Base-by-base conservation (phyloP, 2,888 invertebrate species). In the Leistus spinibarbis region DNA sequence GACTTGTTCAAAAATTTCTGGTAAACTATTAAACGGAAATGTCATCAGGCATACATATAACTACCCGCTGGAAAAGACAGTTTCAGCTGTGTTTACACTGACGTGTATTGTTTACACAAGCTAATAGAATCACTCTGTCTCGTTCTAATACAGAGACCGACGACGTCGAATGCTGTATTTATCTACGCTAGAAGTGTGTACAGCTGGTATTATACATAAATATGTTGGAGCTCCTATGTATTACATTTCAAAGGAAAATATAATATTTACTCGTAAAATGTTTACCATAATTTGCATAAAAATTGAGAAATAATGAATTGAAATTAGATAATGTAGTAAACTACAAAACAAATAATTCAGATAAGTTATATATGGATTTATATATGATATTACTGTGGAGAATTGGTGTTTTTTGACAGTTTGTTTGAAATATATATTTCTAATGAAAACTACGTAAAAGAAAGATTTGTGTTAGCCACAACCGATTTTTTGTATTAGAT, bases 111-210 rank as follows among this genome's bases (percentile, higher is more conserved):
- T 81, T 82, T 81, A 82, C 81, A 80, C 77, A 81, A 79, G 80
- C 80, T 81, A 80, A 81, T 81, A 80, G 82, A 81, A 78, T 79
- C 65, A 1, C 13, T 24, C 24, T 54, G 19, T 54, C 66, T 53
- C 17, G n/a, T 16, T 40, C 66, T 66, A 27, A 17, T 17, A 54
- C 4, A 79, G 80, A 79, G 77, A n/a, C n/a, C n/a, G 74, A 74
- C 76, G 77, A 78, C 80, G 80, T 80, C 81, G 80, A 79, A 79
- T 78, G 78, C 75, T 77, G 78, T 82, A 80, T 82, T 82, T 82
- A 80, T 79, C 80, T 80, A 79, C 57, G 66, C 66, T 79, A 80
- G 80, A 81, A 81, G 82, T 81, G 80, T 80, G 80, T 80, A 81
- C 82, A 82, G 82, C 82, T 82, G 82, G 80, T 79, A 80, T 80